These are phyloP conservation scores for Pachliopta kotzebuea DNA, from an alignment of 2,888 invertebrate genomes.

Conservation along the genomic window DNA sequence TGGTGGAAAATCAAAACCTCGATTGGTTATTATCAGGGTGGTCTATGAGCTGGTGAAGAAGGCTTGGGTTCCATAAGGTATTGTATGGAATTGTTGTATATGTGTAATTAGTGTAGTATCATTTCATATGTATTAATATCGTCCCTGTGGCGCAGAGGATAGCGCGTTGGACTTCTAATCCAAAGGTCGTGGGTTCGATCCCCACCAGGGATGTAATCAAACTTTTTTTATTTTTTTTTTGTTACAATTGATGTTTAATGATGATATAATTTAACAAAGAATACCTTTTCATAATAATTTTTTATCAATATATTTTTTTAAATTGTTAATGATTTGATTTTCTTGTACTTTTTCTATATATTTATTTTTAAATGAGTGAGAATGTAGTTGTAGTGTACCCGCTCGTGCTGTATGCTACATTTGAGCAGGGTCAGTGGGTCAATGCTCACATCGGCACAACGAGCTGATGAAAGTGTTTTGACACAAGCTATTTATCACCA, in stretches of 20 bases:
- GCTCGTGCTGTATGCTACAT: constrained; percentile 30
- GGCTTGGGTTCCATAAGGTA: too few species aligned
- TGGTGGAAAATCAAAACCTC: too few species aligned
- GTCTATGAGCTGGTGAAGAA: too few species aligned
- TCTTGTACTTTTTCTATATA: neutral
- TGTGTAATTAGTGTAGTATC: constrained; percentile 31
- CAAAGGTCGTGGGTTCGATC: constrained; percentile 93
- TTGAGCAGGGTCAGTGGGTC: constrained; percentile 46
- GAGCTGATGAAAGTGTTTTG: constrained; percentile 38
- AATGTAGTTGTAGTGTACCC: constrained; percentile 9
- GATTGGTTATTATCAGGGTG: too few species aligned
- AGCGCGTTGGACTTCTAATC: constrained; percentile 87
- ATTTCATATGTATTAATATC: constrained; percentile 40
- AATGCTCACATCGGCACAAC: constrained; percentile 34
- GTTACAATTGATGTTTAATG: too few species aligned
- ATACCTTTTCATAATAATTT: too few species aligned
- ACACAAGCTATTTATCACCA: constrained; percentile 15
- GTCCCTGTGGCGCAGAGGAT: constrained; percentile 89
- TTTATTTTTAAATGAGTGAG: too few species aligned
- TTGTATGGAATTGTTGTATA: too few species aligned
- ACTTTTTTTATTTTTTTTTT: too few species aligned
- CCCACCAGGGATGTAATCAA: constrained; percentile 85
- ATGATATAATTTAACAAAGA: too few species aligned
- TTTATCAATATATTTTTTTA: too few species aligned
- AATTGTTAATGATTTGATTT: too few species aligned